These are phyloP conservation scores for Silurus glanis DNA, from an alignment of 2,113 vertebrate genomes.

Conservation along the genomic window DNA sequence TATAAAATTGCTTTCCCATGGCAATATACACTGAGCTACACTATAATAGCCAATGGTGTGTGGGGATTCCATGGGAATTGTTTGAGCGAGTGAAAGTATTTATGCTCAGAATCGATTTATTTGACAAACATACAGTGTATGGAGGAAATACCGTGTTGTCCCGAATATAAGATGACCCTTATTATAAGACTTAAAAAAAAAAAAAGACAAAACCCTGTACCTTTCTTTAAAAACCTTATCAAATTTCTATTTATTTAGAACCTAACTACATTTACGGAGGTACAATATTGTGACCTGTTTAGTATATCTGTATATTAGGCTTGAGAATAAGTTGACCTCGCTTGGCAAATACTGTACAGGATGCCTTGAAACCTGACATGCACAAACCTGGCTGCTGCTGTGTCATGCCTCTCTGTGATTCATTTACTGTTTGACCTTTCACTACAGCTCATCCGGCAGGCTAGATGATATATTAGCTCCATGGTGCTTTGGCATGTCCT, in stretches of 20 bases:
- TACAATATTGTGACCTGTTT: neutral
- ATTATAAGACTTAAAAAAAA: neutral
- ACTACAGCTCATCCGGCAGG: constrained; percentile 52
- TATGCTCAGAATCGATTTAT: too few relatives aligned
- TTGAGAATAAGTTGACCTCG: neutral
- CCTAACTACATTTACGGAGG: neutral
- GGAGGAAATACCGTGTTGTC: too few relatives aligned
- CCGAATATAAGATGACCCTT: too few relatives aligned
- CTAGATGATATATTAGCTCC: constrained; percentile 10
- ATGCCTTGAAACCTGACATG: constrained; percentile 42
- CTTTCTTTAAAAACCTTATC: neutral
- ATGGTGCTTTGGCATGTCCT: neutral
- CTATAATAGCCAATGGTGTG: neutral
- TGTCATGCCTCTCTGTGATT: constrained; percentile 56
- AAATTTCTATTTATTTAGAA: neutral
- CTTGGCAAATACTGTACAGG: constrained; percentile 9
- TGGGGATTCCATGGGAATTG: too few relatives aligned
- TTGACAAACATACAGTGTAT: too few relatives aligned
- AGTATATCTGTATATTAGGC: neutral
- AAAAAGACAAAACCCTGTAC: neutral
- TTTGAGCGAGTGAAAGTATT: too few relatives aligned
- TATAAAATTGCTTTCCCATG: neutral
- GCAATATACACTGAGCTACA: neutral
- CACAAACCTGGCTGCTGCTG: constrained; percentile 35
- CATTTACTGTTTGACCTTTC: constrained; percentile 61